Percentiles rank a stretch among this genome's conserved stretches.
Evolutionary conservation across 2,113 vertebrate genomes (phyloP).

Genomic region (Mormyrus iriodes): DNA sequence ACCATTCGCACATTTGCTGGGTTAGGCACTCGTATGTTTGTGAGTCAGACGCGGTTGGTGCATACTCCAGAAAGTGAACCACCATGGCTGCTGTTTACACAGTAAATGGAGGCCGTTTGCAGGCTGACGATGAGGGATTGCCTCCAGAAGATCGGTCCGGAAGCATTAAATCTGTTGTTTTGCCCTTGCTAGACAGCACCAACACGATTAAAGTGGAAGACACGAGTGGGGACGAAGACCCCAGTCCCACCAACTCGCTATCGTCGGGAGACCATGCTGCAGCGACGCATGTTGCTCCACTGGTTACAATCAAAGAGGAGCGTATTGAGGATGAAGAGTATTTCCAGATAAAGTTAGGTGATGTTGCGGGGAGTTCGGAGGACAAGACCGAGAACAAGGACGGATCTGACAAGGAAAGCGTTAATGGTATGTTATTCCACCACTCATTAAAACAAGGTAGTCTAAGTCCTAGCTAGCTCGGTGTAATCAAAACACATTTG

Average conservation of each 20-base stretch:
- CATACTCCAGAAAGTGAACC: slow-evolving; percentile 1
- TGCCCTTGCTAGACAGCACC: not conserved
- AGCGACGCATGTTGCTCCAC: slow-evolving; percentile 1
- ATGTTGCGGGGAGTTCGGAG: slow-evolving; percentile 12
- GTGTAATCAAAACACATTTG: not conserved
- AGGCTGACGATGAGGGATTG: slow-evolving; percentile 2
- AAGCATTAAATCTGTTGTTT: not conserved
- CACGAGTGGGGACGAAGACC: not conserved
- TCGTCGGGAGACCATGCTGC: slow-evolving; percentile 28
- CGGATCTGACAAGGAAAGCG: slow-evolving; percentile 15
- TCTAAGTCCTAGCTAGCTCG: not conserved
- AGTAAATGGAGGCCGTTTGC: slow-evolving; percentile 14
- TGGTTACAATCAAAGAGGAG: slow-evolving; percentile 34
- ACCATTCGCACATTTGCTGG: not conserved
- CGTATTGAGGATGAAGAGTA: slow-evolving; percentile 32
- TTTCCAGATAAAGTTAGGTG: slow-evolving; percentile 22
- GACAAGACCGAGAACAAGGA: slow-evolving; percentile 15
- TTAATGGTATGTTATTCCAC: not conserved
- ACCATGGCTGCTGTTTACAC: slow-evolving; percentile 43
- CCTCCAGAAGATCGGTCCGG: slow-evolving; percentile 8
- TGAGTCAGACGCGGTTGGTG: slow-evolving; percentile 2
- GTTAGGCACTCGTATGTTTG: slow-evolving; percentile 1
- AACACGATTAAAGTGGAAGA: slow-evolving; percentile 11
- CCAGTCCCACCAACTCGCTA: not conserved
- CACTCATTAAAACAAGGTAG: not conserved